Base-by-base conservation (phyloP, 2,113 vertebrate species). In the Falco punctatus region DNA sequence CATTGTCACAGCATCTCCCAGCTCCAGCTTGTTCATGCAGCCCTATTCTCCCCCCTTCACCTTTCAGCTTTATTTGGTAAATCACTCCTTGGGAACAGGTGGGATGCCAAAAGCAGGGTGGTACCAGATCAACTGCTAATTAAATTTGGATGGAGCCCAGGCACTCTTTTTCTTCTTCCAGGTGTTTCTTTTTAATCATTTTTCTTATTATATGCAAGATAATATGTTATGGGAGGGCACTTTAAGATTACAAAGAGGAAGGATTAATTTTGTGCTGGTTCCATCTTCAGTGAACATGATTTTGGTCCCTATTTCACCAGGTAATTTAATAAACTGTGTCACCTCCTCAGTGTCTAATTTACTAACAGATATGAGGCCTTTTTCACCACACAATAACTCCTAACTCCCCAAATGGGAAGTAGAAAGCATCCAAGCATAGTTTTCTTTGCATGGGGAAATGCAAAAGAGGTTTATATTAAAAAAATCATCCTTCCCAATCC, bases 301-400 rank as follows among this genome's bases (percentile, higher is more conserved):
- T 95, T 86, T 15, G 64, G 54, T 44, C 71, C 74, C 35, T 30
- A 1, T 79, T 92, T 90, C 55, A 51, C 38, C 4, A 4, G 27
- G 40, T 86, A 81, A 81, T 95, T 90, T 79, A 88, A 93, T 65
- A 90, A 90, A 96, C 54, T 77, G 52, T 90, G 74, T 88, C 94
- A 83, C 49, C 88, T 94, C 80, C 86, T 94, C 58, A 15, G 92
- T 16, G 69, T 20, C 64, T 86, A 18, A 30, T 83, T 88, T 72
- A 35, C 75, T 46, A 61, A 65, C 51, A 46, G 49, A 40, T 57
- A 44, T 1, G 19, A 61, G 17, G 66, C 44, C 28, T 46, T 40
- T 40, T 62, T 52, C 49, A 55, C 66, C 33, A 27, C 0, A 0
- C 13, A 52, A 5, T 26, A 79, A 35, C 44, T 87, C 52, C 73